Evolutionary conservation across 2,888 invertebrate species (phyloP).

Genomic region (Acanthococcus lagerstroemiae): DNA sequence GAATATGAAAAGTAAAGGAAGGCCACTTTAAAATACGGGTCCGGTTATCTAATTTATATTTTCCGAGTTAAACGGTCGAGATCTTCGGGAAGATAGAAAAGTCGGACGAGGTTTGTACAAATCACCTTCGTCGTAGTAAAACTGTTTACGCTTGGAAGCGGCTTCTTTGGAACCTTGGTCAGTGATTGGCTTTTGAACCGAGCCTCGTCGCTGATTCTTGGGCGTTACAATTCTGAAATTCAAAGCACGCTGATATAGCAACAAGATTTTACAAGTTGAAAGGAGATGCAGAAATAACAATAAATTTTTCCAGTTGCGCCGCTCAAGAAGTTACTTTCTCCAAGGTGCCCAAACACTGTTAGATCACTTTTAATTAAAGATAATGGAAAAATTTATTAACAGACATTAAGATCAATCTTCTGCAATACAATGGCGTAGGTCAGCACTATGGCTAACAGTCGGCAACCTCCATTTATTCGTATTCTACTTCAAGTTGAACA

Average conservation of each 20-base stretch:
- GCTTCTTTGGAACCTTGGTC: neutral
- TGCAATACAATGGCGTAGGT: too few species aligned
- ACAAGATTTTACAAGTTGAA: neutral
- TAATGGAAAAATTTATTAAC: too few species aligned
- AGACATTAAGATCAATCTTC: too few species aligned
- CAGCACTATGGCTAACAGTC: too few species aligned
- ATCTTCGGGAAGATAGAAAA: slow-evolving; percentile 14
- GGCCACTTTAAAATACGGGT: too few species aligned
- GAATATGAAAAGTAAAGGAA: too few species aligned
- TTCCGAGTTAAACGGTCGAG: neutral
- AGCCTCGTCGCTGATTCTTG: neutral
- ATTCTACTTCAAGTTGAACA: too few species aligned
- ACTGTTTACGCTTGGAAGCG: neutral
- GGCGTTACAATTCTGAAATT: neutral
- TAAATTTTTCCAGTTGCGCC: neutral
- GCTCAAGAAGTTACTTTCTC: neutral
- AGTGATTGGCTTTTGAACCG: neutral
- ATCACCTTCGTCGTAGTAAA: slow-evolving; percentile 36
- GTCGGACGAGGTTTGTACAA: slow-evolving; percentile 37
- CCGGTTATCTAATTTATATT: too few species aligned
- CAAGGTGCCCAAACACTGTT: too few species aligned
- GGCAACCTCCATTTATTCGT: too few species aligned
- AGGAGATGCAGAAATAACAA: neutral
- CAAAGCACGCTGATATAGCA: neutral
- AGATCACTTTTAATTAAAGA: too few species aligned